These are phyloP conservation scores for Nymphalis polychloros DNA, from an alignment of 2,888 invertebrate species.

Conservation along the genomic window DNA sequence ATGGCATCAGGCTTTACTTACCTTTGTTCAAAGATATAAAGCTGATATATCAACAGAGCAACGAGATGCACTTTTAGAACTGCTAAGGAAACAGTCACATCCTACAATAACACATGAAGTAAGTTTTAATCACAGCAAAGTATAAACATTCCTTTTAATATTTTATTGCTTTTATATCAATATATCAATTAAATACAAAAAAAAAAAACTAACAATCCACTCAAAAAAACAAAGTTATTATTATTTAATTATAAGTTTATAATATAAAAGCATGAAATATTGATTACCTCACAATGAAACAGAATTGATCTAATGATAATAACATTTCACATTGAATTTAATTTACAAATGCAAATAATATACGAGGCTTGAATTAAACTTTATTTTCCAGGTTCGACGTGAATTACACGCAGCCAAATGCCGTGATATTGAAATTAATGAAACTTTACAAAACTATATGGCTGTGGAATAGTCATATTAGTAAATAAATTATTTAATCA, in stretches of 20 bases:
- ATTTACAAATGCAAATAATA: too few species aligned
- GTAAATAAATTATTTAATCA: neutral
- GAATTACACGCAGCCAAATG: slow-evolving; percentile 92
- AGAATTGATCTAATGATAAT: too few species aligned
- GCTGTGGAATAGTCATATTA: slow-evolving; percentile 56
- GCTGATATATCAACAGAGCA: slow-evolving; percentile 97
- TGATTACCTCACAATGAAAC: too few species aligned
- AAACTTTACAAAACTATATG: slow-evolving; percentile 56
- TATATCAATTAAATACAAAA: too few species aligned
- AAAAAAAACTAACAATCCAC: too few species aligned
- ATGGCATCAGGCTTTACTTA: slow-evolving; percentile 97
- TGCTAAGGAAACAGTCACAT: slow-evolving; percentile 88
- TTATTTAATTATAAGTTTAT: too few species aligned
- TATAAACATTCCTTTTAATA: neutral
- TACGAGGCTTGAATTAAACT: too few species aligned
- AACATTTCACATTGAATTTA: too few species aligned
- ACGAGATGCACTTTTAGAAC: slow-evolving; percentile 89
- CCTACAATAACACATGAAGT: slow-evolving; percentile 86
- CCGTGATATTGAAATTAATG: slow-evolving; percentile 85
- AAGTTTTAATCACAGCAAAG: slow-evolving; percentile 22
- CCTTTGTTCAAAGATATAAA: slow-evolving; percentile 97
- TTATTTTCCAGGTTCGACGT: slow-evolving; percentile 85
- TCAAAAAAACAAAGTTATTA: too few species aligned
- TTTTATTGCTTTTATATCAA: neutral
- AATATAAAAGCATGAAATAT: too few species aligned